These are phyloP conservation scores for Grammomys surdaster DNA, from an alignment of 2,113 vertebrate species.

Conservation along the genomic window DNA sequence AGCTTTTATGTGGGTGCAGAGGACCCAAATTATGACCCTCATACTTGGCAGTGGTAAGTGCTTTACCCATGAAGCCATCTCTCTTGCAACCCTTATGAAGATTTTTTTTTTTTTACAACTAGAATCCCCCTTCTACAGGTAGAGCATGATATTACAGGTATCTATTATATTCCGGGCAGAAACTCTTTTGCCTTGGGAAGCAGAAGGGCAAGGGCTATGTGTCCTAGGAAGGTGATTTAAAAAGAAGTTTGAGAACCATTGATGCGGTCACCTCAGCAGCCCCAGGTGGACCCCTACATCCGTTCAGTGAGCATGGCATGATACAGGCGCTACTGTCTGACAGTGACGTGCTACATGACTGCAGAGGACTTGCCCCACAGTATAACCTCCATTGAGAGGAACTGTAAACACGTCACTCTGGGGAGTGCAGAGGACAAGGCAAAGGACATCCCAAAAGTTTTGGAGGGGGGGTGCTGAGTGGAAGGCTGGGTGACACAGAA, in stretches of 20 bases:
- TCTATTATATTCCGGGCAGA: neutral
- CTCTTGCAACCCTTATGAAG: neutral
- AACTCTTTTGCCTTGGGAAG: neutral
- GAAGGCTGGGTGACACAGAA: neutral
- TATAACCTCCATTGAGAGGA: neutral
- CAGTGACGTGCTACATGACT: neutral
- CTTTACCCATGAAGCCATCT: neutral
- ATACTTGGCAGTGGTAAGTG: neutral
- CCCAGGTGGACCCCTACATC: neutral
- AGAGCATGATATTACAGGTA: neutral
- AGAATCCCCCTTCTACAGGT: neutral
- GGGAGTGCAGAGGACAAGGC: neutral
- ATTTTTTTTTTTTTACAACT: neutral
- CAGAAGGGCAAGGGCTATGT: neutral
- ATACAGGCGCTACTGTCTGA: neutral
- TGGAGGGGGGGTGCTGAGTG: neutral
- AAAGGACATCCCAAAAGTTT: neutral
- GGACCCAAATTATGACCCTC: neutral
- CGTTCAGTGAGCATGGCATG: neutral
- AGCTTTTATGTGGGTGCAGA: neutral
- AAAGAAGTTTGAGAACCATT: neutral
- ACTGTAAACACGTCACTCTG: neutral
- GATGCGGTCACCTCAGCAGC: neutral
- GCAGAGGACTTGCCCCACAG: neutral
- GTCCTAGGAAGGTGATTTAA: neutral